Evolutionary conservation across 2,888 invertebrate species (phyloP), one percentile per base, ranked within the genome.

Genomic region (Acronicta leporina): DNA sequence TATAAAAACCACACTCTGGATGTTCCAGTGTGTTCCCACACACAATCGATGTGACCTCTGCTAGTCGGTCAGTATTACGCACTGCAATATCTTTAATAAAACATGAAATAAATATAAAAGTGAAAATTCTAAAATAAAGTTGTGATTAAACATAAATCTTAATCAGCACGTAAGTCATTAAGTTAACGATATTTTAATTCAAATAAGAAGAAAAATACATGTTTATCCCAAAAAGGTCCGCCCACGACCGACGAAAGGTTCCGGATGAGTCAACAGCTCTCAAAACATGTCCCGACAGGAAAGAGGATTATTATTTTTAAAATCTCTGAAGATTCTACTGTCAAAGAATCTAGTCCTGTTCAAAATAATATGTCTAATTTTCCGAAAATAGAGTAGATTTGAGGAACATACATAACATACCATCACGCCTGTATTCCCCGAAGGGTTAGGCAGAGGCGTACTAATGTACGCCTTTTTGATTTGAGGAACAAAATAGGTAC

Each of bases 261-360:
- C 63, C 63, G 72, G 58, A 66, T 84, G 85, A 84, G 64, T 85
- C 82, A 80, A 80, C 65, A 60, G 53, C 65, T 62, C 71, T 75
- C 62, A 56, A 62, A 79, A 81, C 82, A 79, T 69, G 83, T 83
- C 66, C 61, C 71, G 63, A 84, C 84, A 83, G 77, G 80, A 83
- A 80, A 75, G 71, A 75, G 65, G 53, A 76, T 59, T 56, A 50
- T 44, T 69, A 69, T 69, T 69, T 69, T 69, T 65, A 47, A 56
- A 53, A 56, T 33, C n/a, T 20, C 51, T 46, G 1, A 38, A 53
- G 16, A 45, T 40, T 56, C 47, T 38, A 7, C 6, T 56, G 20
- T 8, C 35, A 20, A 53, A 16, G 13, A 52, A 52, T 49, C 16
- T 42, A 50, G 9, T 55, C 38, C 44, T 55, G 57, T 56, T 42